Base-by-base conservation (phyloP, 1,140 invertebrate species). In the Drosophila albomicans region DNA sequence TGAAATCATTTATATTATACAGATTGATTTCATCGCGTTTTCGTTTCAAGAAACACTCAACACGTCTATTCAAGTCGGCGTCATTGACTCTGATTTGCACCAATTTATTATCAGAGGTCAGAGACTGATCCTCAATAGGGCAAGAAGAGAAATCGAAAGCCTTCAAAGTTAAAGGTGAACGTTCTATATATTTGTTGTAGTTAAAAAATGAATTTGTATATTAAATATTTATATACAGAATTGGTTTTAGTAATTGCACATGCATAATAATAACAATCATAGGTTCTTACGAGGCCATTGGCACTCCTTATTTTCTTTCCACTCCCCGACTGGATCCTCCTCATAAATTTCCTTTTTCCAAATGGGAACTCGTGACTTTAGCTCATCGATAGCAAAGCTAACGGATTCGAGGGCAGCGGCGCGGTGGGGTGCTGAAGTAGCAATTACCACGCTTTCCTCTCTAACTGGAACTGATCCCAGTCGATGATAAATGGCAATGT, bases 331-430 rank as follows among this genome's bases (percentile, higher is more conserved):
- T 10, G 93, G 91, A 7, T 94, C 91, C 63, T 94, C 94, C 38
- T 94, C 94, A 93, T 99, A 99, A 13, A 97, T 93, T 94, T 99
- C 98, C 93, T 98, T 99, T 93, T 99, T 99, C 98, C 98, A 99
- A 66, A 99, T 98, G 2, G 98, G 98, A 54, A 99, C 98, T 11
- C 93, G 94, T 45, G 95, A 94, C 94, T 99, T 99, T 0, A 99
- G 93, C 70, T 94, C 94, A 84, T 99, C 96, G 66, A 99, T 98
- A 66, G 96, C 96, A 94, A 94, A 96, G 51, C 96, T 94, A 0
- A 98, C 96, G 41, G 98, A 97, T 85, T 96, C 94, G 4, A 99
- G 92, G 4, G 97, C 96, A 65, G 97, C 97, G 69, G 94, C 93
- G 59, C 98, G 94, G 92, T 99, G 98, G 0, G 96, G 95, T 8